Evolutionary conservation across 2,888 invertebrate genomes (phyloP).

Genomic region (Diloba caeruleocephala): DNA sequence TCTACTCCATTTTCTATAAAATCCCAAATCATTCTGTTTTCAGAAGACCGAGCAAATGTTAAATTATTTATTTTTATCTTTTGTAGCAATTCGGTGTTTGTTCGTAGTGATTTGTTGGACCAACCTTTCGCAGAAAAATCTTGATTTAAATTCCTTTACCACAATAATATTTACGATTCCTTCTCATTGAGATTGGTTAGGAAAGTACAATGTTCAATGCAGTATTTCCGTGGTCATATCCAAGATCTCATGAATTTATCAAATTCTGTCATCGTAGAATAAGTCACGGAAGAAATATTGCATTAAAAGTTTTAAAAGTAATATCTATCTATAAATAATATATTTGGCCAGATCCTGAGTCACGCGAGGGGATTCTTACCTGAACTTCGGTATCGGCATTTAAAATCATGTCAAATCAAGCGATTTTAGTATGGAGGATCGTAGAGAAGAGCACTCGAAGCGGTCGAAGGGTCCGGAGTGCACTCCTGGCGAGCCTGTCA

Average conservation of each 20-base stretch:
- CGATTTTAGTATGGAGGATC: slow-evolving; percentile 84
- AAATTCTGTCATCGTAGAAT: slow-evolving; percentile 51
- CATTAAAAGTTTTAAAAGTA: slow-evolving; percentile 42
- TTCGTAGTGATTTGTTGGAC: slow-evolving; percentile 9
- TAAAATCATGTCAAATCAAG: slow-evolving; percentile 89
- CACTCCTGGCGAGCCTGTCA: slow-evolving; percentile 79
- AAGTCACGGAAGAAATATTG: slow-evolving; percentile 43
- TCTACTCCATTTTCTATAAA: background rate
- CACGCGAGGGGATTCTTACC: slow-evolving; percentile 23
- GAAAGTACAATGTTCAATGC: slow-evolving; percentile 36
- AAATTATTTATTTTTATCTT: slow-evolving; percentile 60
- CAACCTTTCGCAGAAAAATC: slow-evolving; percentile 1
- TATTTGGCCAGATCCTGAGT: no score
- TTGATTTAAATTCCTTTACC: background rate
- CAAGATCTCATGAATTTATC: slow-evolving; percentile 46
- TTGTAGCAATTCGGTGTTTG: slow-evolving; percentile 19
- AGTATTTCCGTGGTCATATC: slow-evolving; percentile 40
- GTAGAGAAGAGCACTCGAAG: slow-evolving; percentile 70
- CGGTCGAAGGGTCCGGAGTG: slow-evolving; percentile 76
- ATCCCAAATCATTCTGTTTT: slow-evolving; percentile 3
- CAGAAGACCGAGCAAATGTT: background rate
- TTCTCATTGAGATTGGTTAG: slow-evolving; percentile 8
- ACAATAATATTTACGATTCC: slow-evolving; percentile 1
- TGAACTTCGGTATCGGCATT: slow-evolving; percentile 78
- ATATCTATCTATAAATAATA: no score